Percentiles rank a stretch among this genome's conserved stretches.
phyloP scores from a whole-genome alignment of 2,888 invertebrate species.

The Acronicta leporina region DNA sequence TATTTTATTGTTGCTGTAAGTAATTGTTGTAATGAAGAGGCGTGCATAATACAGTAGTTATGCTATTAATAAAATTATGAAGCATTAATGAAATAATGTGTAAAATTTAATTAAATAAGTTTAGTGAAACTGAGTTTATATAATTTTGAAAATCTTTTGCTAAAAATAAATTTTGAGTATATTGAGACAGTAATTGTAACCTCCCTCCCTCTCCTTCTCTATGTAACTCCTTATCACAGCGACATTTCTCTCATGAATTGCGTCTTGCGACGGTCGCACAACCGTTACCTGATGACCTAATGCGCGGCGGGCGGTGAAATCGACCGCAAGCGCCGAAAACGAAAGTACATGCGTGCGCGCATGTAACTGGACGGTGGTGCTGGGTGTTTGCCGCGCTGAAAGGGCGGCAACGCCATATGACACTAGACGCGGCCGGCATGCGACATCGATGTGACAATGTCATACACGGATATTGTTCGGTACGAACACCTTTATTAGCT shows the following conservation, averaged over 20 bases:
- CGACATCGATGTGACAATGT: background rate
- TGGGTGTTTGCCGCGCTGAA: slow-evolving; percentile 28
- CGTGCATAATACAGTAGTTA: too few species aligned
- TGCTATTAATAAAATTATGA: too few species aligned
- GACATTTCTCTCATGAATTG: slow-evolving; percentile 38
- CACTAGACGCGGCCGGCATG: background rate
- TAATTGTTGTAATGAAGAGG: too few species aligned
- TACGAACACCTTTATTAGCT: too few species aligned
- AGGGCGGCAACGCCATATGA: slow-evolving; percentile 27
- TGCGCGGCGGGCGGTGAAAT: slow-evolving; percentile 72
- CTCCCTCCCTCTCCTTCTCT: too few species aligned
- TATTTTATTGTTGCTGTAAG: too few species aligned
- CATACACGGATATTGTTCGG: too few species aligned
- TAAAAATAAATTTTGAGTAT: too few species aligned
- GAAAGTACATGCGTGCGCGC: slow-evolving; percentile 72
- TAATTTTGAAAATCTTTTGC: too few species aligned
- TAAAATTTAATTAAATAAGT: background rate
- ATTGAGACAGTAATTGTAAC: too few species aligned
- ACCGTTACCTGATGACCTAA: slow-evolving; percentile 83
- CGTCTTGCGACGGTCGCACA: slow-evolving; percentile 45
- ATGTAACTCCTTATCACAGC: background rate
- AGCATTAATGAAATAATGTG: background rate
- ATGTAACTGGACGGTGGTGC: slow-evolving; percentile 36
- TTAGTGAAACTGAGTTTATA: background rate
- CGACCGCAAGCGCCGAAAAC: slow-evolving; percentile 75